These are phyloP conservation scores for Anarsia innoxiella DNA, from an alignment of 2,888 invertebrate genomes.

Conservation along the genomic window DNA sequence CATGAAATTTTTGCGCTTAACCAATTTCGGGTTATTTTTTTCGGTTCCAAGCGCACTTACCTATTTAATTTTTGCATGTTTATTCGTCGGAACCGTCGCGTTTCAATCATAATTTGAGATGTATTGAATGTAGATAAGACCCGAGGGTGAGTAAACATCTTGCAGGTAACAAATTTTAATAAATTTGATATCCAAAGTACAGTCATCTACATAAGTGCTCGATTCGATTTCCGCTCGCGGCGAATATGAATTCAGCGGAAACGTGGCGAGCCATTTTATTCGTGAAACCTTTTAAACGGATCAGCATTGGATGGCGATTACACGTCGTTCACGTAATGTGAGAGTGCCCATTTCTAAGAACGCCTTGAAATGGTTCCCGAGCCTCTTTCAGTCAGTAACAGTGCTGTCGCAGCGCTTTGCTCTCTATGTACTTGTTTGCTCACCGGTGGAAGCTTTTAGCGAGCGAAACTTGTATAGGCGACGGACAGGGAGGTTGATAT, in stretches of 20 bases:
- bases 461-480: slow-evolving; percentile 18
- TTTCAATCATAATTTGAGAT: no score
- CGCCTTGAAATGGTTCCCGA: slow-evolving; percentile 12
- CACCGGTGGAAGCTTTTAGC: slow-evolving; percentile 43
- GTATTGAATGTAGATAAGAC: no score
- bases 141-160: slow-evolving; percentile 4
- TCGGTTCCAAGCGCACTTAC: no score
- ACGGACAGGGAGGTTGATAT: no score
- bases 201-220: slow-evolving; percentile 10
- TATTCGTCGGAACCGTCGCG: no score
- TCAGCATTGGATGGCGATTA: slow-evolving; percentile 31
- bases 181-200: slow-evolving; percentile 7
- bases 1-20: no score
- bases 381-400: slow-evolving; percentile 19
- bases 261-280: slow-evolving; percentile 24
- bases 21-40: no score
- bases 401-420: slow-evolving; percentile 11
- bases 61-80: no score
- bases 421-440: slow-evolving; percentile 32
- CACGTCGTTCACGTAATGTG: slow-evolving; percentile 25
- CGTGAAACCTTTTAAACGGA: slow-evolving; percentile 36
- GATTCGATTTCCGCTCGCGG: slow-evolving; percentile 6
- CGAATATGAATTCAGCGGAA: slow-evolving; percentile 11
- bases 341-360: slow-evolving; percentile 26
- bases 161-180: slow-evolving; percentile 6